Evolutionary conservation across 2,797 vertebrate species (phyloP).

Genomic region (Pantherophis vulpinus): DNA sequence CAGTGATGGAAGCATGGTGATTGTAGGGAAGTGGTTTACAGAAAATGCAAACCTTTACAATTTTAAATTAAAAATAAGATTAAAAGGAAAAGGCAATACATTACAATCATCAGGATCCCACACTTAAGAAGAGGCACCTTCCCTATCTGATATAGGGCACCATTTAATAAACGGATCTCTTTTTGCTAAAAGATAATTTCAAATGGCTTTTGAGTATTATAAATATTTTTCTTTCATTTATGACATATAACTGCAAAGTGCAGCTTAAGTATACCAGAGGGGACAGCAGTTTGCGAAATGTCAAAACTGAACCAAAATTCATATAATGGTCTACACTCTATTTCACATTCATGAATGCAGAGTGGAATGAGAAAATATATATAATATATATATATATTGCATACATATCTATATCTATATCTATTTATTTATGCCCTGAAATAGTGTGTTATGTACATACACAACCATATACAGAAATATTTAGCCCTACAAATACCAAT

Average conservation of each 20-base stretch:
- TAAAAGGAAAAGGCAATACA: slow-evolving; percentile 48
- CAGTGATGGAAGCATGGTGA: slow-evolving; percentile 54
- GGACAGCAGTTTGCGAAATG: slow-evolving; percentile 72
- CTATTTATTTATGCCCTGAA: slow-evolving; percentile 47
- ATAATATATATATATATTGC: slow-evolving; percentile 55
- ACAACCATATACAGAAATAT: slow-evolving; percentile 58
- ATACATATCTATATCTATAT: slow-evolving; percentile 46
- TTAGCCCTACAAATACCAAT: slow-evolving; percentile 57
- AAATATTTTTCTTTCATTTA: slow-evolving; percentile 71
- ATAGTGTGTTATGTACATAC: slow-evolving; percentile 54
- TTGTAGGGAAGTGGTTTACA: slow-evolving; percentile 44
- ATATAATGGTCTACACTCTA: slow-evolving; percentile 71
- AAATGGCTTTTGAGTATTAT: slow-evolving; percentile 70
- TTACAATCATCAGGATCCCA: slow-evolving; percentile 40
- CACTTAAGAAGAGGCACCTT: slow-evolving; percentile 35
- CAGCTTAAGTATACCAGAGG: slow-evolving; percentile 65
- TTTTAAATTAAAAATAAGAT: slow-evolving; percentile 38
- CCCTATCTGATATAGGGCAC: slow-evolving; percentile 24
- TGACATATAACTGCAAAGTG: slow-evolving; percentile 67
- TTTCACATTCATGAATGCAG: slow-evolving; percentile 64
- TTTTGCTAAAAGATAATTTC: slow-evolving; percentile 59
- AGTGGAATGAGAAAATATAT: slow-evolving; percentile 64
- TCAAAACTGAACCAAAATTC: slow-evolving; percentile 67
- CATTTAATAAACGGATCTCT: slow-evolving; percentile 55
- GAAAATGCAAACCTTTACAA: slow-evolving; percentile 49